These are phyloP conservation scores for Buceros bicornis DNA, from an alignment of 2,797 vertebrate genomes.

Conservation along the genomic window DNA sequence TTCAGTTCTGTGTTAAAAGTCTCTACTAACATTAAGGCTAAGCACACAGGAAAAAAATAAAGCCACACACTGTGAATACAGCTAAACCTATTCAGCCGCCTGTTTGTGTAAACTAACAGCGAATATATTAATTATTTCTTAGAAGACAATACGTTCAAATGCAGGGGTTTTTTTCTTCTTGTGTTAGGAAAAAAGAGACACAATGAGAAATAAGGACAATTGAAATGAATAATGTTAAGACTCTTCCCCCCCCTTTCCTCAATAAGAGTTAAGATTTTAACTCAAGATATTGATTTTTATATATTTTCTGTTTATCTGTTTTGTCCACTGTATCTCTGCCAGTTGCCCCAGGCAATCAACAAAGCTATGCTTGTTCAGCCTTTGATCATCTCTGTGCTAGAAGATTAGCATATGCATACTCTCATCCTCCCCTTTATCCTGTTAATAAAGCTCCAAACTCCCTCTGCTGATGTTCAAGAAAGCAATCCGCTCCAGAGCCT, in stretches of 20 bases:
- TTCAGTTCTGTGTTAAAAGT: background rate
- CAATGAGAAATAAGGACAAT: background rate
- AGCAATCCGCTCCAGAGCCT: constrained; percentile 52
- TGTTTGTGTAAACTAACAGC: background rate
- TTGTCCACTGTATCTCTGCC: constrained; percentile 61
- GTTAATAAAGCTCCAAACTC: constrained; percentile 83
- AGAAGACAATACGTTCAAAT: background rate
- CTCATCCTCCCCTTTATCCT: constrained; percentile 84
- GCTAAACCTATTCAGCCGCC: background rate
- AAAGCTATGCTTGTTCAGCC: constrained; percentile 86
- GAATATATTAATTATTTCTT: constrained; percentile 8
- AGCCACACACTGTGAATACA: background rate
- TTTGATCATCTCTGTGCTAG: constrained; percentile 88
- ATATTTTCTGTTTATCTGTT: constrained; percentile 39
- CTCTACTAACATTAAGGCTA: background rate
- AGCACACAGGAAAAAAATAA: background rate
- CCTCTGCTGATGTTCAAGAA: constrained; percentile 72
- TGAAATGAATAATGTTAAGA: accelerated
- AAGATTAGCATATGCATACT: constrained; percentile 87
- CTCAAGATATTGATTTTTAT: background rate
- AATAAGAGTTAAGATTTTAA: background rate
- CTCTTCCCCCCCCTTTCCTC: background rate
- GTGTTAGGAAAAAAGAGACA: background rate
- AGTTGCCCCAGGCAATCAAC: constrained; percentile 89
- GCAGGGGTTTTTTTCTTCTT: background rate